Conservation (phyloP, 2,888 invertebrate species). For the Melinaea marsaeus region DNA sequence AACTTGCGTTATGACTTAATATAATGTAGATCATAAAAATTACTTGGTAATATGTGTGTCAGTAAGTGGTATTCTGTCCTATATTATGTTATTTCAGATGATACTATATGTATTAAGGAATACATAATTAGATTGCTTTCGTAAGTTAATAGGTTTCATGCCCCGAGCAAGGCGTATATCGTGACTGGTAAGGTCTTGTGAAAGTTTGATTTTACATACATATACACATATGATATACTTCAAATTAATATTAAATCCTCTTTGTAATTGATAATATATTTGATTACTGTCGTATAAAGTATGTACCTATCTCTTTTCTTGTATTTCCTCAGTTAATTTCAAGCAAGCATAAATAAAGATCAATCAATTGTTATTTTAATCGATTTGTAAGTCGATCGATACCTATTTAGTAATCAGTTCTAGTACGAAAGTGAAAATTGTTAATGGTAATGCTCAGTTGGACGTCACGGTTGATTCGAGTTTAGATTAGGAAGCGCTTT, state of each 20-base stretch:
- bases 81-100: background rate
- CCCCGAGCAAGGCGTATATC: constrained; percentile 23
- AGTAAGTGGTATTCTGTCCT: background rate
- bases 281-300: background rate
- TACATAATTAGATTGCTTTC: constrained; percentile 19
- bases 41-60: too few species aligned
- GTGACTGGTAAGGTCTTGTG: constrained; percentile 29
- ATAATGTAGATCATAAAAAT: too few species aligned
- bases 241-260: background rate
- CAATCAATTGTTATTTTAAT: constrained; percentile 6
- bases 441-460: constrained; percentile 24
- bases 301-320: too few species aligned
- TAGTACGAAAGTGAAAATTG: constrained; percentile 19
- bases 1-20: too few species aligned
- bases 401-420: constrained; percentile 11
- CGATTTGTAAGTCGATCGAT: constrained; percentile 6
- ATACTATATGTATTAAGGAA: background rate
- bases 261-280: background rate
- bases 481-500: constrained; percentile 24
- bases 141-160: constrained; percentile 28
- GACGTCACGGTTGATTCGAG: constrained; percentile 30
- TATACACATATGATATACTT: background rate
- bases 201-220: constrained; percentile 24
- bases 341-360: background rate
- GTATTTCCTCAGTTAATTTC: background rate